A percentile compares a stretch with the other conserved stretches of the same genome.
These are phyloP conservation scores for Pelusios castaneus DNA, from an alignment of 2,113 vertebrate species.

Conservation along the genomic window DNA sequence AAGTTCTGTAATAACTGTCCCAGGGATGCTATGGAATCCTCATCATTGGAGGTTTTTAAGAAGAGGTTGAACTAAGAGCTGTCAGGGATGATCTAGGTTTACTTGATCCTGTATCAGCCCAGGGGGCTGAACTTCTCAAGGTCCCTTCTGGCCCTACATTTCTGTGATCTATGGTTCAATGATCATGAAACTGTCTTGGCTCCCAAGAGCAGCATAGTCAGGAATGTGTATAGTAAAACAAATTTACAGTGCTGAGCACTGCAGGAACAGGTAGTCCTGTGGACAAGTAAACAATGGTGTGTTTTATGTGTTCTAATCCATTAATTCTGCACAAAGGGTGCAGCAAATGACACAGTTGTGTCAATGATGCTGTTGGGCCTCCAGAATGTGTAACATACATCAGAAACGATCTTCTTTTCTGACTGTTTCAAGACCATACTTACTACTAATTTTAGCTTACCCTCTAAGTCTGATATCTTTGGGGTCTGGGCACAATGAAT, in stretches of 20 bases:
- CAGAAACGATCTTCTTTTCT: constrained; percentile 5
- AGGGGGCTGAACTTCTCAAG: background rate
- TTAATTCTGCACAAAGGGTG: background rate
- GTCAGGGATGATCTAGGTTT: background rate
- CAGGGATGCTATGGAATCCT: too few species aligned
- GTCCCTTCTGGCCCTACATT: background rate
- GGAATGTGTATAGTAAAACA: background rate
- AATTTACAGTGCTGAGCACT: background rate
- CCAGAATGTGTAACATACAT: constrained; percentile 9
- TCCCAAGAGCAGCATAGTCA: background rate
- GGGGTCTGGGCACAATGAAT: constrained; percentile 66
- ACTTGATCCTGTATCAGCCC: background rate
- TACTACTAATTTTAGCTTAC: constrained; percentile 71
- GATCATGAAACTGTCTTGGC: background rate
- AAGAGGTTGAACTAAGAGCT: too few species aligned
- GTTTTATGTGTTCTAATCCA: background rate
- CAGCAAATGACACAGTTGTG: background rate
- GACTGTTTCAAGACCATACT: constrained; percentile 20
- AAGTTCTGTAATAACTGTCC: too few species aligned
- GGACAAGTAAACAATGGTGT: fast-evolving
- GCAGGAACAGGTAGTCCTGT: background rate
- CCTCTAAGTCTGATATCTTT: constrained; percentile 39
- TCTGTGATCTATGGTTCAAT: background rate
- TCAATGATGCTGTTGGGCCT: constrained; percentile 13
- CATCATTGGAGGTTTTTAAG: too few species aligned